A percentile compares a stretch with the other conserved stretches of the same genome.
Evolutionary conservation across 2,888 invertebrate genomes (phyloP).

Genomic region (Trichopoda pennipes): DNA sequence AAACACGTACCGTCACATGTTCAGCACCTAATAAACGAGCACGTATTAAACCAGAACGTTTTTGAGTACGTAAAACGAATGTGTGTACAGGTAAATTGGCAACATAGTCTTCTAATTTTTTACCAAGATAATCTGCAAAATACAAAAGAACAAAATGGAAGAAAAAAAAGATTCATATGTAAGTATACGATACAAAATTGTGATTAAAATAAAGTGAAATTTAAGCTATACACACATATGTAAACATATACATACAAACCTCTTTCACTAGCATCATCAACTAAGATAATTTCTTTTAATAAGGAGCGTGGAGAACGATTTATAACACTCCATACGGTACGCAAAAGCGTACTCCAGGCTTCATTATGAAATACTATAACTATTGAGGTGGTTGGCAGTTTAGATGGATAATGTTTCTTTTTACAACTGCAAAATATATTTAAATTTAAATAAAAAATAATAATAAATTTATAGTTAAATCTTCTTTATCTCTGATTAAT

Average conservation of each 20-base stretch:
- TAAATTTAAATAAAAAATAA: conserved; percentile 5
- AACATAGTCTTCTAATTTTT: conserved; percentile 93
- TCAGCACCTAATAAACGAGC: conserved; percentile 97
- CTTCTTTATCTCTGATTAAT: neutral
- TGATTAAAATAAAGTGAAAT: neutral
- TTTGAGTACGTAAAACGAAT: conserved; percentile 92
- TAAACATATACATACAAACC: conserved; percentile 82
- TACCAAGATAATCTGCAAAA: conserved; percentile 89
- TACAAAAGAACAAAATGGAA: conserved; percentile 69
- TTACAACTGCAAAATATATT: conserved; percentile 85
- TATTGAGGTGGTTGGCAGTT: conserved; percentile 95
- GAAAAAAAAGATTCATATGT: neutral
- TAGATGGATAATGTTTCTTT: conserved; percentile 87
- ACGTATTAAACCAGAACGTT: conserved; percentile 96
- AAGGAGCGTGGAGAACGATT: conserved; percentile 94
- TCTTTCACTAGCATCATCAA: conserved; percentile 98
- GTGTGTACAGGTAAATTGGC: conserved; percentile 92
- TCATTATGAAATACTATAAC: conserved; percentile 99
- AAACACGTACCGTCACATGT: conserved; percentile 90
- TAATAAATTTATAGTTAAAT: neutral
- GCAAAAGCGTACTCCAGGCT: conserved; percentile 97
- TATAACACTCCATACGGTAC: conserved; percentile 98
- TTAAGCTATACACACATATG: neutral
- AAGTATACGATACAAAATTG: conserved; percentile 19
- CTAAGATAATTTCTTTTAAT: conserved; percentile 96